phyloP scores from a whole-genome alignment of 2,888 invertebrate species.

The Dolomedes plantarius region DNA sequence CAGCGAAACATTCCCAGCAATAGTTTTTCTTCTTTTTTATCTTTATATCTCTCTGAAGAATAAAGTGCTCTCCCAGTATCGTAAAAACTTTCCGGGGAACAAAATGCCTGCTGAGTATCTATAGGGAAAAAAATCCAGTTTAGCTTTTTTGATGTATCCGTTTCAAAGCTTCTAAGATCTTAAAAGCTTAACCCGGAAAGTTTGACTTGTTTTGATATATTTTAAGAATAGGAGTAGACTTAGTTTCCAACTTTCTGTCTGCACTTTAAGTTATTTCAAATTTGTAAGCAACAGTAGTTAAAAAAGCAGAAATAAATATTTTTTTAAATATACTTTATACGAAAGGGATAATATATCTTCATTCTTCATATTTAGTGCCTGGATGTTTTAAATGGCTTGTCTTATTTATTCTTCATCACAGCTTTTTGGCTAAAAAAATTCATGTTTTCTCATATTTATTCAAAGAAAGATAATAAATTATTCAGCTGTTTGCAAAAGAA shows the following conservation, averaged over 20 bases:
- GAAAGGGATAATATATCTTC: too few species aligned
- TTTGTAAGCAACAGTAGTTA: not conserved
- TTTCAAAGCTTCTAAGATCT: not conserved
- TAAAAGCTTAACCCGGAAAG: too few species aligned
- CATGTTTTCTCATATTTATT: too few species aligned
- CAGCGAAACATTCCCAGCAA: not conserved
- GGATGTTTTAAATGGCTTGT: too few species aligned
- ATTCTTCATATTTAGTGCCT: too few species aligned
- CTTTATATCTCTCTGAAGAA: constrained; percentile 3
- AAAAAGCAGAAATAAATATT: not conserved
- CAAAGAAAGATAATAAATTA: too few species aligned
- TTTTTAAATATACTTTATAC: too few species aligned
- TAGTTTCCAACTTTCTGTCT: not conserved
- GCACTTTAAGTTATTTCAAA: constrained; percentile 6
- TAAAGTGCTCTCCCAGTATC: not conserved
- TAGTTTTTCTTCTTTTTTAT: not conserved
- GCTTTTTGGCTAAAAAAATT: too few species aligned
- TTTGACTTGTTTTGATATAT: too few species aligned
- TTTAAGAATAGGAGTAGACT: too few species aligned
- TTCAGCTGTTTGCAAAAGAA: too few species aligned
- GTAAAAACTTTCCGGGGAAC: not conserved
- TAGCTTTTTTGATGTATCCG: not conserved
- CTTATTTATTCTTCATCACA: too few species aligned
- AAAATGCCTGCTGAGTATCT: not conserved
- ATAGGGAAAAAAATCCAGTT: not conserved